Conservation (phyloP, 2,888 invertebrate genomes). For the Ochropleura leucogaster region DNA sequence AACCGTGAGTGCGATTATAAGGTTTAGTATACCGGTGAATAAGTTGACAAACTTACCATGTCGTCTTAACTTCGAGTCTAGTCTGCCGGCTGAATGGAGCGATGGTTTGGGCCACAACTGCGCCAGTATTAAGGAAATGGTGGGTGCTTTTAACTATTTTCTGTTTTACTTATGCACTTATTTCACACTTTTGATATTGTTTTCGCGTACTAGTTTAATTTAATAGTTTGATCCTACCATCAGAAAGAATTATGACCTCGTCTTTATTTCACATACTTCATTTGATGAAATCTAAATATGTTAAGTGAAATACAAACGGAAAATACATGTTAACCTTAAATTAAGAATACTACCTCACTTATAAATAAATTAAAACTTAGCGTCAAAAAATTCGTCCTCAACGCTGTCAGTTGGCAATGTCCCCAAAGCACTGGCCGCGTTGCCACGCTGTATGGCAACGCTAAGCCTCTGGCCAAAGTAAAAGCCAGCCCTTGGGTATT, state of each 20-base stretch:
- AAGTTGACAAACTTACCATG: conserved; percentile 52
- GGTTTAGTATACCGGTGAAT: conserved; percentile 17
- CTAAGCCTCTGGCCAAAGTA: too few relatives aligned
- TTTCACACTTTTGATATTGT: background rate
- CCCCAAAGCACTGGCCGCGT: too few relatives aligned
- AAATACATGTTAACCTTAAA: too few relatives aligned
- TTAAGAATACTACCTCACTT: too few relatives aligned
- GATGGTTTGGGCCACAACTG: conserved; percentile 61
- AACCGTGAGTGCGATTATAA: conserved; percentile 41
- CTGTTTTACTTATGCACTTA: background rate
- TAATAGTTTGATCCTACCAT: background rate
- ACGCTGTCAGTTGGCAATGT: too few relatives aligned
- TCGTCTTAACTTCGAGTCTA: conserved; percentile 24
- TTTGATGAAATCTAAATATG: too few relatives aligned
- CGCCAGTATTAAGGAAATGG: conserved; percentile 44
- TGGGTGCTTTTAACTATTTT: conserved; percentile 1
- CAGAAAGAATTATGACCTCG: background rate
- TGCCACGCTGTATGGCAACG: too few relatives aligned
- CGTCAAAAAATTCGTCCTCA: too few relatives aligned
- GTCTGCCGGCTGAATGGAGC: conserved; percentile 50
- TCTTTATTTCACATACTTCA: background rate
- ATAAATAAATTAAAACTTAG: too few relatives aligned
- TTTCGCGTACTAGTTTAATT: too few relatives aligned
- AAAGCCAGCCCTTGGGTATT: too few relatives aligned
- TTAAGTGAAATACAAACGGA: too few relatives aligned